Evolutionary conservation across 2,113 vertebrate species (phyloP).

Genomic region (Casuarius casuarius): DNA sequence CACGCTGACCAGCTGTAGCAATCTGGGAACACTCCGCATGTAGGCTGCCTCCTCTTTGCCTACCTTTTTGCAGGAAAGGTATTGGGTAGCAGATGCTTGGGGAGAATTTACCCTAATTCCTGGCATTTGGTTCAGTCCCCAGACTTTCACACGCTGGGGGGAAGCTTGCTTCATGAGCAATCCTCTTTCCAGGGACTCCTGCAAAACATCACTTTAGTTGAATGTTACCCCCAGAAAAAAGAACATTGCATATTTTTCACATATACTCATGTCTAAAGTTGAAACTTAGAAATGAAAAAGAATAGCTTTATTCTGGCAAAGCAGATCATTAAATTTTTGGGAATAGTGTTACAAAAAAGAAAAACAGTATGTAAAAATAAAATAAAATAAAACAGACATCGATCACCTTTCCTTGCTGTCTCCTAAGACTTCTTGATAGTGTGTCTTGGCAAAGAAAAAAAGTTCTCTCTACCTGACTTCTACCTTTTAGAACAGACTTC

Average conservation of each 20-base stretch:
- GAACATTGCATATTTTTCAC: neutral
- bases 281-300: neutral
- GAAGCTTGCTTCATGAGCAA: neutral
- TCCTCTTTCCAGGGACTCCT: neutral
- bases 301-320: neutral
- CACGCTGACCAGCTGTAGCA: constrained; percentile 8
- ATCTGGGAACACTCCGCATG: neutral
- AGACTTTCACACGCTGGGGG: neutral
- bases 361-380: neutral
- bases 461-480: neutral
- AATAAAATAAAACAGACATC: neutral
- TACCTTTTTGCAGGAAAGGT: neutral
- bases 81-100: neutral
- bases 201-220: neutral
- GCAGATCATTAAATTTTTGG: neutral
- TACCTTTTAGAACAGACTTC: neutral
- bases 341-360: neutral
- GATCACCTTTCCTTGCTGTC: neutral
- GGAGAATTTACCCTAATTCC: neutral
- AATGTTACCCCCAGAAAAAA: neutral
- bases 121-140: neutral
- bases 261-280: neutral
- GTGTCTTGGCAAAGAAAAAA: neutral
- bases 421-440: neutral
- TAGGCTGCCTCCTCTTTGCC: neutral